These are phyloP conservation scores for Chesias legatella DNA, from an alignment of 2,888 invertebrate genomes.

Conservation along the genomic window DNA sequence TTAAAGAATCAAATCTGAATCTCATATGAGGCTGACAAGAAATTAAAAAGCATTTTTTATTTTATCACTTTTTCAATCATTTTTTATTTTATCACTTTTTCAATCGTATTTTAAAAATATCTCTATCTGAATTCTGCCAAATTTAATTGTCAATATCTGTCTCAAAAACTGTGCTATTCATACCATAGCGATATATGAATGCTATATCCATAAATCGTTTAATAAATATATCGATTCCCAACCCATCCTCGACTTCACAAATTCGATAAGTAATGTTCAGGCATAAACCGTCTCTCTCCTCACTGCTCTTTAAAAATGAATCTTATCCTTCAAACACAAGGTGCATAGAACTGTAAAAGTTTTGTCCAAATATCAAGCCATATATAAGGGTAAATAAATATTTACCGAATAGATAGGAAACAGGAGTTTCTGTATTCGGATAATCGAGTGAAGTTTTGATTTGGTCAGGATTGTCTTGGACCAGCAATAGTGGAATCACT, in stretches of 20 bases:
- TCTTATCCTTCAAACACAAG: constrained; percentile 11
- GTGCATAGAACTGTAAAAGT: constrained; percentile 4
- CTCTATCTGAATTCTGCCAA: too few species aligned
- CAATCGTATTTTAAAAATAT: too few species aligned
- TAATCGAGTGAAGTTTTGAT: constrained; percentile 29
- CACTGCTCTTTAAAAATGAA: not conserved
- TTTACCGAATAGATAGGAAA: constrained; percentile 25
- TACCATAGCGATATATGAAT: too few species aligned
- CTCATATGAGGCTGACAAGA: too few species aligned
- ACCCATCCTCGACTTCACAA: constrained; percentile 18
- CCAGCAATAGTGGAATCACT: constrained; percentile 15
- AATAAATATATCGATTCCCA: constrained; percentile 15
- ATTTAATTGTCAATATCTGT: too few species aligned
- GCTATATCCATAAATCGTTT: constrained; percentile 11
- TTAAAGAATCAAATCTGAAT: too few species aligned
- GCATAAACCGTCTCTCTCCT: constrained; percentile 6
- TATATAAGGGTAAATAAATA: constrained; percentile 21
- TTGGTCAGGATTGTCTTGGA: constrained; percentile 16
- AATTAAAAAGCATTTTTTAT: too few species aligned
- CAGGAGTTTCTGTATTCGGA: constrained; percentile 25
- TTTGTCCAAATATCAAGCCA: constrained; percentile 24
- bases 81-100: too few species aligned
- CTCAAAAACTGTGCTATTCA: too few species aligned
- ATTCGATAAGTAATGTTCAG: constrained; percentile 24
- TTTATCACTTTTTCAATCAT: too few species aligned